Conservation (phyloP, 2,888 invertebrate species). For the Rotaria socialis region DNA sequence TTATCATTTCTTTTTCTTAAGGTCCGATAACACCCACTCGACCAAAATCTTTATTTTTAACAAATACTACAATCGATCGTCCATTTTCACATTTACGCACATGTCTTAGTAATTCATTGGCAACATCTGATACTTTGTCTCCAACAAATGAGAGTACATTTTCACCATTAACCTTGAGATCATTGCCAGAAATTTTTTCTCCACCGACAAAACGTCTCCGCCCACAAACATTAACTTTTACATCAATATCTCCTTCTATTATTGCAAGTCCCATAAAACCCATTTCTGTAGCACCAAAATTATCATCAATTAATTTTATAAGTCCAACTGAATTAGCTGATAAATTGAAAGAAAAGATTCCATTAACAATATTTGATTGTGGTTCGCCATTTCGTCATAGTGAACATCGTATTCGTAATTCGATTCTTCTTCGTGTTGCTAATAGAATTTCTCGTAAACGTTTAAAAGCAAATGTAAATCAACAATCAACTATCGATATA, state of each 20-base stretch:
- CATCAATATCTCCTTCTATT: neutral
- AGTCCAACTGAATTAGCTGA: slow-evolving; percentile 5
- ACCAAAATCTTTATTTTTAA: neutral
- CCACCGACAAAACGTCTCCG: neutral
- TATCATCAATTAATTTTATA: neutral
- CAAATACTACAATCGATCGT: neutral
- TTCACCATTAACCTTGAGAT: neutral
- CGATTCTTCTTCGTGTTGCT: neutral
- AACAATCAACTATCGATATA: neutral
- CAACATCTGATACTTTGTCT: neutral
- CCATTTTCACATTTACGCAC: neutral
- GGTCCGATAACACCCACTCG: neutral
- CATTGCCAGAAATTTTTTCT: neutral
- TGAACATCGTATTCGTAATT: slow-evolving; percentile 23
- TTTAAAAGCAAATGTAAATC: neutral
- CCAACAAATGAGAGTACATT: neutral
- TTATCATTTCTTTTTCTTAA: neutral
- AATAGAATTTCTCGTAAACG: slow-evolving; percentile 28
- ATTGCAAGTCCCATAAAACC: neutral
- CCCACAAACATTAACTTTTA: neutral
- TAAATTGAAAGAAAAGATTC: neutral
- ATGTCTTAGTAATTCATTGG: neutral
- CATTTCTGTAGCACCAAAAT: neutral
- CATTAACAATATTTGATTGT: neutral
- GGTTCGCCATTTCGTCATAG: slow-evolving; percentile 25